Conservation (phyloP, 2,888 invertebrate genomes). For the Allacma fusca region DNA sequence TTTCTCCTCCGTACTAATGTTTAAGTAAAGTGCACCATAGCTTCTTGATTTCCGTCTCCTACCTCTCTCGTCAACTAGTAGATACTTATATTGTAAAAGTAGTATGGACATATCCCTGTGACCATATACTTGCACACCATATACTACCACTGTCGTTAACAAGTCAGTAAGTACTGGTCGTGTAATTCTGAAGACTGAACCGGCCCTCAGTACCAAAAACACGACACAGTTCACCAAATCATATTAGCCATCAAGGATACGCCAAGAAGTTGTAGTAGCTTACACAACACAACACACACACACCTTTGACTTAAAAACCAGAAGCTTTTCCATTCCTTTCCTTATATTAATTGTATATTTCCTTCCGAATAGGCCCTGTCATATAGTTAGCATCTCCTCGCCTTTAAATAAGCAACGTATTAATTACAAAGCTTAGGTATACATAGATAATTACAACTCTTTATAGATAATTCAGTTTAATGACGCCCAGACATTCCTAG, state of each 20-base stretch:
- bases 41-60: neutral
- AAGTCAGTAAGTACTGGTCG: no score
- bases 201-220: neutral
- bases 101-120: no score
- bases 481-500: no score
- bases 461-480: no score
- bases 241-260: constrained; percentile 16
- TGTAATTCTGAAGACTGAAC: neutral
- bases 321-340: neutral
- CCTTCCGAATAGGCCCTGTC: neutral
- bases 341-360: neutral
- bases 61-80: neutral
- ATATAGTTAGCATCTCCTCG: neutral
- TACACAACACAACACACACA: neutral
- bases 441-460: no score
- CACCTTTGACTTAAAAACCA: neutral
- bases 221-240: constrained; percentile 9
- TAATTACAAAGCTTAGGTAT: no score
- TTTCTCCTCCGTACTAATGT: neutral
- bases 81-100: no score
- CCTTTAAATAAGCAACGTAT: no score
- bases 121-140: neutral
- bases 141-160: neutral
- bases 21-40: neutral
- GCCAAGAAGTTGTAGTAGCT: neutral